Evolutionary conservation across 1,140 invertebrate genomes (phyloP).

Genomic region (Drosophila sp.): DNA sequence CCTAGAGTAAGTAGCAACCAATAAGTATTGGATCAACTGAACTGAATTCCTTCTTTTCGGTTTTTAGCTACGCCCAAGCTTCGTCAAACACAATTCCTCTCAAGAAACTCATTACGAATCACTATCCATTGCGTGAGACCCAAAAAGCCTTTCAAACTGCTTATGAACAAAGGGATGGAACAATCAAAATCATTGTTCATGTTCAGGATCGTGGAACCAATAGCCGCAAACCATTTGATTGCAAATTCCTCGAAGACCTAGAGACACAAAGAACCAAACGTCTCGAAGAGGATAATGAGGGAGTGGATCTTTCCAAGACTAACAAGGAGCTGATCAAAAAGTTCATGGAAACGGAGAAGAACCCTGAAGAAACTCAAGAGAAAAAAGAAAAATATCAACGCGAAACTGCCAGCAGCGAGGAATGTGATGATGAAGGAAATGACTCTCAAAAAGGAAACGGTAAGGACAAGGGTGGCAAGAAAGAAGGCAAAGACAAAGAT

Average conservation of each 20-base stretch:
- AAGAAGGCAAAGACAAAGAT: background rate
- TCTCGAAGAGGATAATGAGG: background rate
- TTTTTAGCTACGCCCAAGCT: background rate
- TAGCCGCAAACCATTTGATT: background rate
- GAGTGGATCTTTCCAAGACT: background rate
- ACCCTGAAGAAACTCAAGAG: background rate
- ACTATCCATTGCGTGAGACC: background rate
- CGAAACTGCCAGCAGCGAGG: background rate
- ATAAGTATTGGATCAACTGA: background rate
- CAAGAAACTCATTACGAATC: constrained; percentile 5
- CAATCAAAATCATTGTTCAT: background rate
- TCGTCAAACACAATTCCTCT: background rate
- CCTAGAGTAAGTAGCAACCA: background rate
- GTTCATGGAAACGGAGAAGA: background rate
- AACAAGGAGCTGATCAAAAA: background rate
- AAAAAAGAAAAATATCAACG: background rate
- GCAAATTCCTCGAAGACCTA: background rate
- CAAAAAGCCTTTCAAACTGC: background rate
- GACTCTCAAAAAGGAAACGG: too few species aligned
- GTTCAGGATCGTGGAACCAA: background rate
- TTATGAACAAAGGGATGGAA: background rate
- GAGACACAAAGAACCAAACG: background rate
- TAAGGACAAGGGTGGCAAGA: too few species aligned
- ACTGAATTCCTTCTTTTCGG: background rate
- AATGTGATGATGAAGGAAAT: background rate